Evolutionary conservation across 2,797 vertebrate genomes (phyloP), one percentile per base, ranked within the genome.

Genomic region (Rhinogobio ventralis): DNA sequence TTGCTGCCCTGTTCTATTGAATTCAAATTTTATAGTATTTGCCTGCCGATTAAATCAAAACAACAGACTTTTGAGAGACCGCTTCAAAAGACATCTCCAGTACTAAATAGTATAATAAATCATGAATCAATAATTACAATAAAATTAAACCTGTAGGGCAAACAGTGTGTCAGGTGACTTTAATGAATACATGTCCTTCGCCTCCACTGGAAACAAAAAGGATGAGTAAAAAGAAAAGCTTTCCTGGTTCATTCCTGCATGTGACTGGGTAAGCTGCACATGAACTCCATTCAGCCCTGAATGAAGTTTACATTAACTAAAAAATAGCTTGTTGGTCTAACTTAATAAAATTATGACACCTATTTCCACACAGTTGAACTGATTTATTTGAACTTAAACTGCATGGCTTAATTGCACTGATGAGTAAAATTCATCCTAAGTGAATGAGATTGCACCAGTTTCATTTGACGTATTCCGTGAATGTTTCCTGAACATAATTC

Each of bases 111-210:
- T 36, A 17, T n/a, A 57, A 46, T 78, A 60, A 78, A 33, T 36
- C 42, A 57, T 39, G 13, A 53, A 64, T 78, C 33, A 46, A 46
- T 10, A 23, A 79, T 33, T 79, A 85, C 67, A 64, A 79, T 79
- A 6, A 20, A 67, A 39, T 28, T 14, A n/a, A 49, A 66, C 33
- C 5, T 51, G 53, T 75, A 84, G 28, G 76, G 25, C 19, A 19
- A 69, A 14, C 23, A 28, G 53, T 10, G 28, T 13, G 39, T 30
- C 42, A 53, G 23, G 23, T 17, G 60, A 49, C n/a, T 28, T 64
- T 45, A 60, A 78, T 78, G 14, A 84, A 78, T 45, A 46, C 1
- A 20, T 15, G 76, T 79, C 76, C 83, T 85, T 85, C 76, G 64
- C 42, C 53, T 79, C 42, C 53, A 62, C 53, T 46, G 23, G 2